Base-by-base conservation (phyloP, 2,888 invertebrate genomes). In the Amiota minor region DNA sequence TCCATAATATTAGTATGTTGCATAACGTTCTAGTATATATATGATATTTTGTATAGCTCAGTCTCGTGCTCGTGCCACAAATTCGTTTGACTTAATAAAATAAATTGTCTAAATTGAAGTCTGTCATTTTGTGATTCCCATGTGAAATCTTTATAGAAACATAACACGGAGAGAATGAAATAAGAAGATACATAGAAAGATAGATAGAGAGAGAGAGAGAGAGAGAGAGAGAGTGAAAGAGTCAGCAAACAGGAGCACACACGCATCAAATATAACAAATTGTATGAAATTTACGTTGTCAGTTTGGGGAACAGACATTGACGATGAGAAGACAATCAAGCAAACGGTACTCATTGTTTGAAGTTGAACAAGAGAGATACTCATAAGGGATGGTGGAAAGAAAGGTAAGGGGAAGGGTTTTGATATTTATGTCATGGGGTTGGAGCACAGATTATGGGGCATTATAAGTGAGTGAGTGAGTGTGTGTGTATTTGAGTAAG, bases 21-120 rank as follows among this genome's bases (percentile, higher is more conserved):
- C 6, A 35, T 8, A 35, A 6, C 6, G 6, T 35, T 35, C 35
- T 35, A 35, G 6, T 35, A 35, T 35, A 35, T n/a, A n/a, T n/a
- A n/a, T n/a, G n/a, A 35, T 6, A 35, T 35, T 35, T 35, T 35
- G 35, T 35, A 35, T 35, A 12, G 59, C 18, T 23, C 35, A 8
- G 59, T 12, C 20, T 9, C 12, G 23, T 18, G 18, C 20, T 59
- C 18, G 8, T 59, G 59, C 65, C n/a, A 67, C 49, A 35, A 61
- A 23, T 85, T 83, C 82, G 86, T 83, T 83, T 83, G 85, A 83
- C 86, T 86, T 83, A 86, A 83, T 83, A 83, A 83, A 87, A 85
- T 87, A 85, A 85, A 85, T 85, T 85, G 86, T 86, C 86, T 85
- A 87, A 85, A 84, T 85, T 86, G 85, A 86, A 85, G 85, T 86